Percentiles rank a stretch among this genome's conserved stretches.
phyloP scores from a whole-genome alignment of 2,888 invertebrate species.

The Drosophila rellima region DNA sequence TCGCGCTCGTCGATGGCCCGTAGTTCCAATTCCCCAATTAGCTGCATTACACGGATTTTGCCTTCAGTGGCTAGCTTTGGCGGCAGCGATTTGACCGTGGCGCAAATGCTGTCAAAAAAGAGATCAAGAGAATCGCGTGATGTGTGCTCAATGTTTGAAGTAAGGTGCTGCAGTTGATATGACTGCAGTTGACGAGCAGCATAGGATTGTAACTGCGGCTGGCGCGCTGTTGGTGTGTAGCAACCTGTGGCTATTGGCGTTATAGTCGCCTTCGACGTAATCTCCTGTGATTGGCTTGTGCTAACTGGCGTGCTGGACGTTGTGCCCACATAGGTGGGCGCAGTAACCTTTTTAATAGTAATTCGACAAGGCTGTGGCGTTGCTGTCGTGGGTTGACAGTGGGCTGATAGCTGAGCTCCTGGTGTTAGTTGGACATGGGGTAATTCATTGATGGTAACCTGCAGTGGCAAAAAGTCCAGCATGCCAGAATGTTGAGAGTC shows the following conservation, averaged over 20 bases:
- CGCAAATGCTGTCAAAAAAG: constrained; percentile 75
- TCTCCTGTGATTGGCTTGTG: constrained; percentile 52
- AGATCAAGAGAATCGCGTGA: constrained; percentile 71
- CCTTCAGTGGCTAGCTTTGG: constrained; percentile 76
- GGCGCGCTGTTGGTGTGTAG: constrained; percentile 35
- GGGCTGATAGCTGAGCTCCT: constrained; percentile 21
- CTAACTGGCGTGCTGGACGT: constrained; percentile 11
- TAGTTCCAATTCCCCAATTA: constrained; percentile 69
- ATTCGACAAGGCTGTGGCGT: constrained; percentile 70
- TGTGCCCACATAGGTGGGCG: constrained; percentile 37
- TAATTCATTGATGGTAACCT: constrained; percentile 75
- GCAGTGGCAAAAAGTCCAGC: constrained; percentile 68
- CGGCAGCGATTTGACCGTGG: constrained; percentile 70
- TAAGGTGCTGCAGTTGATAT: constrained; percentile 53
- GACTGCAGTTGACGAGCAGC: constrained; percentile 51
- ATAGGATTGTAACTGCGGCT: constrained; percentile 43
- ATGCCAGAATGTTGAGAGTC: constrained; percentile 77
- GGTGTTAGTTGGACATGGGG: constrained; percentile 50
- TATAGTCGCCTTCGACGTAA: constrained; percentile 74
- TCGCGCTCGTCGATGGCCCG: constrained; percentile 71
- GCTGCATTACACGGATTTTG: constrained; percentile 76
- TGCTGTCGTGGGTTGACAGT: constrained; percentile 31
- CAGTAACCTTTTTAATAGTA: constrained; percentile 73
- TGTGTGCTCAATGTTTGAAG: constrained; percentile 23
- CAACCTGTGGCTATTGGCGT: constrained; percentile 63